These are phyloP conservation scores for Tachina fera DNA, from an alignment of 2,888 invertebrate genomes.

Conservation along the genomic window DNA sequence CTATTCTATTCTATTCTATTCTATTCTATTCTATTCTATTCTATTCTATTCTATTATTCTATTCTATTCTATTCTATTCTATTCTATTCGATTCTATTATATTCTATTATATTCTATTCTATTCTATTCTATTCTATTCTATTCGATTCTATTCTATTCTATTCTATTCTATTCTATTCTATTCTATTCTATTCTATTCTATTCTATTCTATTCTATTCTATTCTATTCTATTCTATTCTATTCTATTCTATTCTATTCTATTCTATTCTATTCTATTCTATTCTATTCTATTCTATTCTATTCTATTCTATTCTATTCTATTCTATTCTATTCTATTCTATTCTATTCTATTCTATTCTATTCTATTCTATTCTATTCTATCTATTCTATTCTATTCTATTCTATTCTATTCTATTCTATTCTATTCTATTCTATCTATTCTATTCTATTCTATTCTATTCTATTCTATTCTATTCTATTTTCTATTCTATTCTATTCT, in stretches of 20 bases:
- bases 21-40: constrained; percentile 48
- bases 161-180: constrained; percentile 40
- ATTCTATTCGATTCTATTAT: constrained; percentile 31
- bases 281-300: constrained; percentile 48
- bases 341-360: constrained; percentile 43
- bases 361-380: constrained; percentile 42
- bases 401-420: constrained; percentile 38
- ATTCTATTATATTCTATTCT: too few relatives aligned
- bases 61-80: constrained; percentile 38
- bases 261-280: constrained; percentile 38
- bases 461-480: constrained; percentile 40
- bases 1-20: constrained; percentile 47
- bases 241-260: constrained; percentile 31
- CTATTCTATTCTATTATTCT: constrained; percentile 36
- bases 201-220: constrained; percentile 46
- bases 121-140: too few relatives aligned
- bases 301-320: constrained; percentile 42
- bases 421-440: constrained; percentile 37
- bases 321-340: constrained; percentile 50
- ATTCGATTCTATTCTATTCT: too few relatives aligned
- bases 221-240: constrained; percentile 37
- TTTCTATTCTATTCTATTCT: constrained; percentile 46
- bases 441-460: constrained; percentile 50
- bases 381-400: constrained; percentile 27
- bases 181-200: constrained; percentile 47